Evolutionary conservation across 2,113 vertebrate species (phyloP).

Genomic region (Upupa epops): DNA sequence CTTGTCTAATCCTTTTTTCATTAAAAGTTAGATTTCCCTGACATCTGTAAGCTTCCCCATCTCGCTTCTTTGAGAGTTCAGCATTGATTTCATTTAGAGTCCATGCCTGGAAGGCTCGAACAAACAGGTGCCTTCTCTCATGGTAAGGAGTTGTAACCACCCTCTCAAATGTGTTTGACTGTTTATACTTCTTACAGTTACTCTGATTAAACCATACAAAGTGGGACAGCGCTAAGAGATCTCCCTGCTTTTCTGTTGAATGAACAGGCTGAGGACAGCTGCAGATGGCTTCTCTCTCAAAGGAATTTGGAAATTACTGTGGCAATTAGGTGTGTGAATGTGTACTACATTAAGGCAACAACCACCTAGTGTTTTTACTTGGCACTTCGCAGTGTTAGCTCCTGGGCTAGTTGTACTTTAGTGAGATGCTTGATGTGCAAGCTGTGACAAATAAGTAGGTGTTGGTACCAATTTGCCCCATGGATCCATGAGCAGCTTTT

Average conservation of each 20-base stretch:
- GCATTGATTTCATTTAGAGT: not conserved
- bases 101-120: not conserved
- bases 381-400: not conserved
- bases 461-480: not conserved
- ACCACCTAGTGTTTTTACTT: not conserved
- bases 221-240: not conserved
- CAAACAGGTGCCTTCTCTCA: not conserved
- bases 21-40: conserved; percentile 6
- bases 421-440: not conserved
- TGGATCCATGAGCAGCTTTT: not conserved
- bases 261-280: not conserved
- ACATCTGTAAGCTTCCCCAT: not conserved
- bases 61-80: not conserved
- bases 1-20: conserved; percentile 36
- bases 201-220: not conserved
- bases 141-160: not conserved
- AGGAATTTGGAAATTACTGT: not conserved
- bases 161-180: not conserved
- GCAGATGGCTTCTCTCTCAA: not conserved
- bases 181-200: not conserved
- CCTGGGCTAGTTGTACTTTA: not conserved
- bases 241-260: not conserved
- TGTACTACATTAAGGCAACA: not conserved
- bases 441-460: not conserved
- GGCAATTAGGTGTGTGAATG: not conserved